Evolutionary conservation across 2,888 invertebrate species (phyloP), one percentile per base, ranked within the genome.

Genomic region (Plagiodera versicolora): DNA sequence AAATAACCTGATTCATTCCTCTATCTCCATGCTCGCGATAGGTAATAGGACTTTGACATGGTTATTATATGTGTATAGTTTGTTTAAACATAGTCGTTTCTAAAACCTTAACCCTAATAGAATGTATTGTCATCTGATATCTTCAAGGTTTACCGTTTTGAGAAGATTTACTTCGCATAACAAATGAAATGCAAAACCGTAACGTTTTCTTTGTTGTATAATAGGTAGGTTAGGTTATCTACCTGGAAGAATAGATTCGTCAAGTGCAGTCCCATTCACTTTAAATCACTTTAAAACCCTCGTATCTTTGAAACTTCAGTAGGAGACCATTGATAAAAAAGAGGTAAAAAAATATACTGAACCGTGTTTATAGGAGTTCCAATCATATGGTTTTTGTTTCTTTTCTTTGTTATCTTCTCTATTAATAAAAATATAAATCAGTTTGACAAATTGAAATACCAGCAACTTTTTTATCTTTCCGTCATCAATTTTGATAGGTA

Each of bases 21-120:
- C 9, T 32, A 32, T 32, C 32, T 24, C 24, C 3, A 24, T 24
- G n/a, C 14, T 39, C 11, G 10, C 32, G 6, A 32, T 11, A 32
- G 10, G 32, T 6, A n/a, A n/a, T n/a, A 6, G 11, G 32, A 11
- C 11, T 10, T 32, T 32, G 8, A 39, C 39, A 14, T 39, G 39
- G 39, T 39, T 14, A 10, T n/a, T 39, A 14, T n/a, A n/a, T n/a
- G n/a, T n/a, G n/a, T n/a, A n/a, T 39, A 39, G 4, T 39, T 39
- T 39, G 39, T 39, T n/a, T 39, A 2, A 3, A 39, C 39, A 39
- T 14, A 39, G 39, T 39, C n/a, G 14, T 39, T 39, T 39, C 39
- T 39, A 39, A n/a, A 39, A 39, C 39, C 39, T 39, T 39, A 39
- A 39, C 39, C 39, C 39, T 39, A 39, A 39, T 39, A 39, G 14